Percentiles rank a stretch among this genome's conserved stretches.
Evolutionary conservation across 1,140 invertebrate genomes (phyloP).

Genomic region (Plectrocnemia conspersa): DNA sequence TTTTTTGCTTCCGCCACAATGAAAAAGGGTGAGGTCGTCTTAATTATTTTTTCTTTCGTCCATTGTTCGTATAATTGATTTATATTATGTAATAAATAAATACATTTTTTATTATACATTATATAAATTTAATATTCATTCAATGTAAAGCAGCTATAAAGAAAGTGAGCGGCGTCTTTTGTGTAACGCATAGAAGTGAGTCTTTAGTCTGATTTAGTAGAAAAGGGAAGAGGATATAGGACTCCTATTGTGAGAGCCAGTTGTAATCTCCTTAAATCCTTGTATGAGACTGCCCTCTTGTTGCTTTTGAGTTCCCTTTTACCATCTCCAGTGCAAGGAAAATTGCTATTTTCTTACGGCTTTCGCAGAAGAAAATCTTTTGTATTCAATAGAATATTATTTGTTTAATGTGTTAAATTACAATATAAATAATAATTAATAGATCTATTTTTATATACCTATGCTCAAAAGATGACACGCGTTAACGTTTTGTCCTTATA

Average conservation of each 20-base stretch:
- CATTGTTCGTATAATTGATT: slow-evolving; percentile 1
- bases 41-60: slow-evolving; percentile 26
- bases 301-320: slow-evolving; percentile 17
- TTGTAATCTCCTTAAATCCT: slow-evolving; percentile 33
- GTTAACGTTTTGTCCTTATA: not conserved
- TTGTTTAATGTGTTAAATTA: no score
- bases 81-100: not conserved
- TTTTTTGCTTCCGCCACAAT: slow-evolving; percentile 7
- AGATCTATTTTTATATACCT: no score
- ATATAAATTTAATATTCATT: no score
- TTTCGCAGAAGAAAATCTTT: not conserved
- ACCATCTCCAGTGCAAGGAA: slow-evolving; percentile 12
- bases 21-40: slow-evolving; percentile 14
- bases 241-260: slow-evolving; percentile 25
- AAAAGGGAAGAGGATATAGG: slow-evolving; percentile 24
- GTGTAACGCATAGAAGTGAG: slow-evolving; percentile 6
- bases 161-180: slow-evolving; percentile 19
- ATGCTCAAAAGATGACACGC: not conserved
- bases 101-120: not conserved
- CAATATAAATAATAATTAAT: no score
- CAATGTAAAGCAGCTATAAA: no score
- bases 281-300: slow-evolving; percentile 28
- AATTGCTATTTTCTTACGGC: slow-evolving; percentile 11
- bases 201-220: slow-evolving; percentile 19
- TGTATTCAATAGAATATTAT: no score